Evolutionary conservation across 2,888 invertebrate genomes (phyloP).

Genomic region (Tupiocoris notatus): DNA sequence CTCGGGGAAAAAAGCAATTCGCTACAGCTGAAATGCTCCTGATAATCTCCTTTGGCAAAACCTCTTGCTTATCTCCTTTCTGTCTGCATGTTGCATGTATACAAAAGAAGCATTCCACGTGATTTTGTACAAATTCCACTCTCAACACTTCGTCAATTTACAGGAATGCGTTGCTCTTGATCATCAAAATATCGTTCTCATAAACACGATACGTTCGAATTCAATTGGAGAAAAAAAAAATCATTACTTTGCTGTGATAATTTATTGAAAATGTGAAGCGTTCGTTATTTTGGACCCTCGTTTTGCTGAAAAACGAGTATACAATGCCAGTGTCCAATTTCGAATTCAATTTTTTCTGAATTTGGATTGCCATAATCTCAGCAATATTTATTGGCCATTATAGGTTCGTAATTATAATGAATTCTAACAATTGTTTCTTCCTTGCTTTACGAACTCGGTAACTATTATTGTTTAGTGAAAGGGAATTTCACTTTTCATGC

Average conservation of each 20-base stretch:
- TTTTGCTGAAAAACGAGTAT: too few species aligned
- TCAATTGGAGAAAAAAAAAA: too few species aligned
- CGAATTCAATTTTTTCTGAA: too few species aligned
- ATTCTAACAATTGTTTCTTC: not conserved
- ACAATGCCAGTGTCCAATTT: too few species aligned
- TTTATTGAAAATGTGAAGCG: slow-evolving; percentile 13
- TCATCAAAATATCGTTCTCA: slow-evolving; percentile 20
- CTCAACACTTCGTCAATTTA: slow-evolving; percentile 15
- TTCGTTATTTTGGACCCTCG: not conserved
- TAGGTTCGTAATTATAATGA: not conserved
- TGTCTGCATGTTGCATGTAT: not conserved
- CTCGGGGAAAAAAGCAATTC: too few species aligned
- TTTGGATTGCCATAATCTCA: not conserved
- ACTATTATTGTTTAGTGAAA: slow-evolving; percentile 41
- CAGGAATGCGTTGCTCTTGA: slow-evolving; percentile 36
- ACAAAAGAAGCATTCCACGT: slow-evolving; percentile 15
- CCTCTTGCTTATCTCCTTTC: too few species aligned
- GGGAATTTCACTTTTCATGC: slow-evolving; percentile 42
- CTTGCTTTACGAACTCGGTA: slow-evolving; percentile 26
- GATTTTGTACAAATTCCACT: slow-evolving; percentile 32
- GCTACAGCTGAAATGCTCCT: too few species aligned
- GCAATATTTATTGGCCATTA: not conserved
- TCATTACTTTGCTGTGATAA: slow-evolving; percentile 16
- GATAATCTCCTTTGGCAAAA: too few species aligned
- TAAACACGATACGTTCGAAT: not conserved